Evolutionary conservation across 2,113 vertebrate species (phyloP).

Genomic region (Nyctereutes procyonoides): DNA sequence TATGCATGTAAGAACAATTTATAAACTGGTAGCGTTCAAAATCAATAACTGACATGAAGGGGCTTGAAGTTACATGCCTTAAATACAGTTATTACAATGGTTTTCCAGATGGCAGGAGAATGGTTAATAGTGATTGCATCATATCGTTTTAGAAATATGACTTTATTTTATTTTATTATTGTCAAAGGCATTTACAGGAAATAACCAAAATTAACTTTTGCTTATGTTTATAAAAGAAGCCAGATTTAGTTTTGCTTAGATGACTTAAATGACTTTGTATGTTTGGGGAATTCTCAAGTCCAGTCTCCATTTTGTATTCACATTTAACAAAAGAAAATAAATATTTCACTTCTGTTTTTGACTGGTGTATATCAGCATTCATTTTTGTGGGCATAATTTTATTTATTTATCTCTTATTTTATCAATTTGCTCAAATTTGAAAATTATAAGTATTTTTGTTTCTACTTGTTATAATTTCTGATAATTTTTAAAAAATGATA

Average conservation of each 20-base stretch:
- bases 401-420: background rate
- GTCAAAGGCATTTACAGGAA: background rate
- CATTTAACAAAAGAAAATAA: background rate
- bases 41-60: background rate
- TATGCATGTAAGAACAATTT: background rate
- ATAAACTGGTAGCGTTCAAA: background rate
- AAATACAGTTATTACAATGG: background rate
- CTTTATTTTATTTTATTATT: background rate
- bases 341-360: background rate
- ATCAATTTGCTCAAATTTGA: background rate
- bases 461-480: background rate
- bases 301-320: background rate
- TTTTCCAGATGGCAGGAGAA: background rate
- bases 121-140: background rate
- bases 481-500: background rate
- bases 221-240: background rate
- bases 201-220: background rate
- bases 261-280: background rate
- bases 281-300: background rate
- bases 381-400: background rate
- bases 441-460: background rate
- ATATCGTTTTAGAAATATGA: background rate
- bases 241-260: background rate
- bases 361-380: background rate
- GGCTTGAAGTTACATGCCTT: background rate